Evolutionary conservation across 2,113 vertebrate species (phyloP).

Genomic region (Lamprologus lemairii): DNA sequence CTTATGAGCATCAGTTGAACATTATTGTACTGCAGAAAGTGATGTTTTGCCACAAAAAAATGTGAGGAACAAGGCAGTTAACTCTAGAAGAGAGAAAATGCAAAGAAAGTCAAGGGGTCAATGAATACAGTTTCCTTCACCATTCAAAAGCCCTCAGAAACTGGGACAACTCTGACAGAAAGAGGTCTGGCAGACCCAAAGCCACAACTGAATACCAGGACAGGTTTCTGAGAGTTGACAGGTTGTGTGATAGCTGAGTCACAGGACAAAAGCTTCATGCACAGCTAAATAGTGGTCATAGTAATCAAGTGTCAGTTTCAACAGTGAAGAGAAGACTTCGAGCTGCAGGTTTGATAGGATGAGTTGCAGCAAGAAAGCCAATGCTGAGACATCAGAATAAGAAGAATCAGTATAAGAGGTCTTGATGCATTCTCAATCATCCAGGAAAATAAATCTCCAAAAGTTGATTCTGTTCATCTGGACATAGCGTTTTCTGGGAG

Average conservation of each 20-base stretch:
- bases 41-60: neutral
- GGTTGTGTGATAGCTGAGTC: neutral
- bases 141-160: neutral
- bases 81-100: neutral
- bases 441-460: no score
- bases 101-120: neutral
- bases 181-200: neutral
- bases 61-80: neutral
- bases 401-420: neutral
- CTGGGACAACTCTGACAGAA: neutral
- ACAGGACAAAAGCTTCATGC: neutral
- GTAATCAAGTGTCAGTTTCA: neutral
- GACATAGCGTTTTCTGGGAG: no score
- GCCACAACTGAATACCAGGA: neutral
- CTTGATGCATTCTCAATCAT: no score
- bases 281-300: neutral
- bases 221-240: neutral
- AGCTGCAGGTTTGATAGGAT: neutral
- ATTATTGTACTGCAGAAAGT: neutral
- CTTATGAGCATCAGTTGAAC: neutral
- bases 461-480: no score
- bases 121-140: neutral
- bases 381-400: neutral
- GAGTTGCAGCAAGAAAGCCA: neutral
- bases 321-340: neutral